Base-by-base conservation (phyloP, 2,888 invertebrate genomes). In the Rhingia campestris region DNA sequence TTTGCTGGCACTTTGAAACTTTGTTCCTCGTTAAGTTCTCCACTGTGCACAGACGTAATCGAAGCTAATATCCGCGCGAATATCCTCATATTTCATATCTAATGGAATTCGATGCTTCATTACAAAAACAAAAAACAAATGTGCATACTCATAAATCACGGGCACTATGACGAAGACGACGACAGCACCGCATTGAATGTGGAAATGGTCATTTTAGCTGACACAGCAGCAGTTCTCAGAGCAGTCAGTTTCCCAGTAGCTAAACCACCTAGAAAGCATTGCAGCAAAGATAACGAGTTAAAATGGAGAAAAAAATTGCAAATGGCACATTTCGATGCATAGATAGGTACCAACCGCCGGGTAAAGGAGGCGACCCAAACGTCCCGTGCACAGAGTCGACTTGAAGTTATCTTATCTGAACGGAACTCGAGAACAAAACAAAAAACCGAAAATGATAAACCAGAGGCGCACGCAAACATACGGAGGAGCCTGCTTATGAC, bases 381-480 rank as follows among this genome's bases (percentile, higher is more conserved):
- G 43, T 61, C 45, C 72, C 54, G 33, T 37, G 39, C 45, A 64
- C 47, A 4, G 35, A 22, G n/a, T 59, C 73, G 6, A 14, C 41
- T 59, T 74, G 41, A 61, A 61, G 37, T 73, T 49, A 77, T 81
- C 81, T 66, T 75, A 75, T 81, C 69, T 75, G 32, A 76, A 81
- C 39, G 70, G 35, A 76, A 70, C 58, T 64, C 53, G 14, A 47
- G 58, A 59, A 64, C 63, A 76, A 76, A 73, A 72, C 64, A 79
- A 79, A 79, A 59, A 58, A 72, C 53, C n/a, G 47, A 66, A 72
- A 81, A 70, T 75, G 32, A 70, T 58, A 81, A 75, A 70, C 35
- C 67, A 32, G 63, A 43, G 12, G 58, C 14, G 35, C 47, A 51
- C 61, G 45, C 41, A 74, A 58, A 58, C 37, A 33, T 37, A 22